Evolutionary conservation across 2,113 vertebrate genomes (phyloP), one percentile per base, ranked within the genome.

Genomic region (Actenoides lindsayi): DNA sequence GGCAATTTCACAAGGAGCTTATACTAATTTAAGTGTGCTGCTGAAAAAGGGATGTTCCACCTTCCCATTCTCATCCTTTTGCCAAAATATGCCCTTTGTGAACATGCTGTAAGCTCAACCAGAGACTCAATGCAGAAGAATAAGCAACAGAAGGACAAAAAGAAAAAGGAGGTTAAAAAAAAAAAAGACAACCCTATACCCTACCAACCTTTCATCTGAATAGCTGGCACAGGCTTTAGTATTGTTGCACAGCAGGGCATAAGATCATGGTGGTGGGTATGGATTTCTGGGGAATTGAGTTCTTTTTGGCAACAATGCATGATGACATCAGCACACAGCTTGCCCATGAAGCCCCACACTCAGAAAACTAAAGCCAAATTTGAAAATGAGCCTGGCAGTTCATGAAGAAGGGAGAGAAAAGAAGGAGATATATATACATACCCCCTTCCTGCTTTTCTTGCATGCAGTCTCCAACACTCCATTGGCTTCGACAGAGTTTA

Each of bases 371-470:
- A 91, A 86, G 53, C 12, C 35, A 89, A 27, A 44, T 57, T 10
- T 76, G 42, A 68, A 83, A 81, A 59, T 0, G 4, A 83, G 33
- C 33, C 62, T 48, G 51, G 28, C 41, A 85, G 37, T 4, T 71
- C 31, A 35, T 19, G 53, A 56, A 69, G 15, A 51, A n/a, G 39
- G 41, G 53, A 95, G n/a, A 83, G n/a, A 68, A 78, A 89, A 83
- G 10, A 80, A 54, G 10, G 17, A 75, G 33, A 60, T n/a, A 39
- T 20, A 46, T 46, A 51, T n/a, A 90, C 98, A 4, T 97, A 98
- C 98, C 95, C 37, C 90, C 11, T 93, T 88, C 35, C 51, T 97
- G 63, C 60, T 50, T 41, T 95, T 97, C 83, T 87, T 86, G 83
- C 89, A 80, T 6, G 59, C 77, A 25, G 87, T 25, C 59, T 95